Evolutionary conservation across 2,113 vertebrate genomes (phyloP).

Genomic region (Scalopus aquaticus): DNA sequence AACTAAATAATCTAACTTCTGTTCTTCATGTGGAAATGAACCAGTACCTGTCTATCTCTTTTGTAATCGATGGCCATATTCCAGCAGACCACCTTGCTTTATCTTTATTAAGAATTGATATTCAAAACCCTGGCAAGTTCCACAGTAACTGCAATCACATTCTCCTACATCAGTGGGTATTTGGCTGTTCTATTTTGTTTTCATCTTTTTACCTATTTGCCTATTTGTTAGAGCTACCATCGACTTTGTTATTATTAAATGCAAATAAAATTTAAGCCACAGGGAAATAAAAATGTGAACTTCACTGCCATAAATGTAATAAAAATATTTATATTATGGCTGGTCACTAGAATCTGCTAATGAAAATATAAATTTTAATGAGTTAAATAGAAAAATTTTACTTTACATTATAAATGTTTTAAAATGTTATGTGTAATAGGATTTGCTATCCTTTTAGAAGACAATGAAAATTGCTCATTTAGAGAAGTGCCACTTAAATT

Average conservation of each 20-base stretch:
- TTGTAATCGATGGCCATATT: neutral
- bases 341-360: neutral
- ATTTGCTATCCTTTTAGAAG: neutral
- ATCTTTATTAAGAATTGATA: neutral
- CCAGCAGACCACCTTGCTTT: neutral
- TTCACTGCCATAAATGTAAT: neutral
- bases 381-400: neutral
- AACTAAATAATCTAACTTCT: neutral
- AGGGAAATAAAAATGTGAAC: neutral
- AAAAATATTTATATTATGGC: neutral
- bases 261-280: neutral
- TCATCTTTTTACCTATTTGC: neutral
- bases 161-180: neutral
- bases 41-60: neutral
- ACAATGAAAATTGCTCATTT: neutral
- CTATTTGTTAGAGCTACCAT: neutral
- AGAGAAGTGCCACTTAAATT: neutral
- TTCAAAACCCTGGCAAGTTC: neutral
- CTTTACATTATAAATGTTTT: neutral
- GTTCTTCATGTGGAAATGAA: neutral
- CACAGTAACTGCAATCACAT: neutral
- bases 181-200: neutral
- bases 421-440: neutral
- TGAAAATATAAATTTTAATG: slow-evolving; percentile 24
- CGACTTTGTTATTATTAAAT: neutral